Base-by-base conservation (phyloP, 1,140 invertebrate genomes). In the Luehdorfia chinensis region DNA sequence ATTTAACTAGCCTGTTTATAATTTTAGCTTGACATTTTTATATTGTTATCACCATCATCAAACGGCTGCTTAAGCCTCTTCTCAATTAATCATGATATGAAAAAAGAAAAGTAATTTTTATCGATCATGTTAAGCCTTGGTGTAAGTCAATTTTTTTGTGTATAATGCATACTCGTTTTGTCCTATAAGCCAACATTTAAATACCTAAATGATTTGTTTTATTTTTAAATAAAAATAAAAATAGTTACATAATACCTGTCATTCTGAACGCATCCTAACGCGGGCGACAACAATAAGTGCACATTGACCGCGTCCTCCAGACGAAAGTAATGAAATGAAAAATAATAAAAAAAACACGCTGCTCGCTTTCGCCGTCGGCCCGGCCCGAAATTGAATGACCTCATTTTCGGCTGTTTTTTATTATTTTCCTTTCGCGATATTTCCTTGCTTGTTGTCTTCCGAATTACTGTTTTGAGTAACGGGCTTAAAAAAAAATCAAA, bases 301-400 rank as follows among this genome's bases (percentile, higher is more conserved):
- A 47, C 58, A 64, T 58, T 70, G 66, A 67, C 66, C 66, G 55
- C 57, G 65, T 64, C 65, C 73, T 68, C 73, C 59, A 76, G 70
- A 76, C 70, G 62, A 72, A 72, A 72, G 63, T 66, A 69, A 72
- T 60, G 54, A 47, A 55, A 53, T 47, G 37, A 66, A 69, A 68
- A 54, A 54, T 47, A 52, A 56, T 59, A 63, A 70, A 34, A 19
- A 34, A 28, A 41, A 28, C 23, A 28, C 39, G 39, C 39, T 43
- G 34, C 37, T 50, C 59, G 58, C 61, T 69, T 65, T 57, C 66
- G 62, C 67, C 50, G 55, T 50, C 68, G 50, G 50, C 39, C 70
- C 71, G 30, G 52, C 43, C 71, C 72, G 32, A 75, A 75, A 70
- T 72, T 66, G 65, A 60, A 55, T 75, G 69, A 75, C 72, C 72